Base-by-base conservation (phyloP, 2,888 invertebrate genomes). In the Heliconius ethilla region DNA sequence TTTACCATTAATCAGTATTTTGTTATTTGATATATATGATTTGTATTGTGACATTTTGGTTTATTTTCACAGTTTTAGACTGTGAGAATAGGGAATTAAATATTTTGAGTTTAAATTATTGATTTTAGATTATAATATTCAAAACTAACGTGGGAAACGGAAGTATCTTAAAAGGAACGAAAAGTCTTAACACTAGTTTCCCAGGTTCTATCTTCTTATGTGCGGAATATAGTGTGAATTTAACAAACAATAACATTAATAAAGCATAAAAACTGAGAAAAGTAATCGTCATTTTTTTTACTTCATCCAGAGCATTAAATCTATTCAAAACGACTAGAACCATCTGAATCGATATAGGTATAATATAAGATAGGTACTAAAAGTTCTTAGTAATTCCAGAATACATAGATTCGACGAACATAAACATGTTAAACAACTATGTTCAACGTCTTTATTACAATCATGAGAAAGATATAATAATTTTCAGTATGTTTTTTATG, bases 401-500 rank as follows among this genome's bases (percentile, higher is more conserved):
- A 37, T 11, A 25, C 63, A 37, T 27, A 74, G 62, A 63, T 74
- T 63, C 40, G 27, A 40, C 63, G 10, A 63, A 63, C 25, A 27
- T 73, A 73, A 67, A 62, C 62, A 40, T 40, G 40, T 73, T 63
- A 40, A 73, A 63, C 62, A 73, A 40, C n/a, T 63, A 22, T 40
- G 73, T 73, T 73, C 27, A 74, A 63, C 62, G 40, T 74, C 63
- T 74, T 74, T 63, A 63, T 74, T 74, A 22, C 40, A n/a, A 40
- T 63, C 55, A 72, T 25, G 59, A 72, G 72, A 59, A 45, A 40
- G 40, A 45, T 27, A 73, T 40, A 62, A 74, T 63, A 45, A 74
- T 27, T 40, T 40, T 63, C 63, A 40, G n/a, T 63, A 15, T 37
- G 7, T 51, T 62, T 33, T 62, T 9, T 22, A 62, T 25, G 37